Evolutionary conservation across 2,888 invertebrate species (phyloP).

Genomic region (Chirona hameri): DNA sequence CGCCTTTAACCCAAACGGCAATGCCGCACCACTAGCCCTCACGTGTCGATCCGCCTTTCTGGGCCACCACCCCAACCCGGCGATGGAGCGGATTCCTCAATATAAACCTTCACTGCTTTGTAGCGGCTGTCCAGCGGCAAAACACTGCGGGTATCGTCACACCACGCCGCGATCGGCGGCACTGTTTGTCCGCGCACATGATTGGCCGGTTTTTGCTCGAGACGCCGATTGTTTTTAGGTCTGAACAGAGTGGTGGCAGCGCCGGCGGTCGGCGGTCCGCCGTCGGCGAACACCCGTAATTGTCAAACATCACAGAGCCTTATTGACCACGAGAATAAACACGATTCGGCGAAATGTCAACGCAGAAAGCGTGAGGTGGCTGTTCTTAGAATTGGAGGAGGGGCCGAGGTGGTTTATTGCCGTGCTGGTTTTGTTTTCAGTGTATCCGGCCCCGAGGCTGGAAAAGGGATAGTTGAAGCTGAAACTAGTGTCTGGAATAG

Average conservation of each 20-base stretch:
- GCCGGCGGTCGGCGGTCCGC: neutral
- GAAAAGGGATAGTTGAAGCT: too few relatives aligned
- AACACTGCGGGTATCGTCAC: neutral
- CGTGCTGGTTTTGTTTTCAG: neutral
- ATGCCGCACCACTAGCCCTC: too few relatives aligned
- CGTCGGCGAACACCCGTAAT: neutral
- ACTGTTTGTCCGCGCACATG: conserved; percentile 10
- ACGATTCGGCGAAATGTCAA: conserved; percentile 8
- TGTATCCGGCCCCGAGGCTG: neutral
- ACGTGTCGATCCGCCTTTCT: too few relatives aligned
- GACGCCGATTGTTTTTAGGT: conserved; percentile 11
- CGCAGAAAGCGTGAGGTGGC: neutral
- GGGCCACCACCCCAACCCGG: too few relatives aligned
- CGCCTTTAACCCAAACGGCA: too few relatives aligned
- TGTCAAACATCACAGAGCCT: neutral
- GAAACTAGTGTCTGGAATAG: too few relatives aligned
- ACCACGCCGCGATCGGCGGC: neutral
- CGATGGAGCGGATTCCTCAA: too few relatives aligned
- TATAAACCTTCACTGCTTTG: neutral
- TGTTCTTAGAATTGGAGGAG: neutral
- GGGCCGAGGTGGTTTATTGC: neutral
- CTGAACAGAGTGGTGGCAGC: neutral
- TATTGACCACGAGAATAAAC: conserved; percentile 13
- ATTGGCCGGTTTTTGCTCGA: conserved; percentile 26
- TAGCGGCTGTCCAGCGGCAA: neutral